Base-by-base conservation (phyloP, 2,113 vertebrate species). In the Prunella fulvescens region DNA sequence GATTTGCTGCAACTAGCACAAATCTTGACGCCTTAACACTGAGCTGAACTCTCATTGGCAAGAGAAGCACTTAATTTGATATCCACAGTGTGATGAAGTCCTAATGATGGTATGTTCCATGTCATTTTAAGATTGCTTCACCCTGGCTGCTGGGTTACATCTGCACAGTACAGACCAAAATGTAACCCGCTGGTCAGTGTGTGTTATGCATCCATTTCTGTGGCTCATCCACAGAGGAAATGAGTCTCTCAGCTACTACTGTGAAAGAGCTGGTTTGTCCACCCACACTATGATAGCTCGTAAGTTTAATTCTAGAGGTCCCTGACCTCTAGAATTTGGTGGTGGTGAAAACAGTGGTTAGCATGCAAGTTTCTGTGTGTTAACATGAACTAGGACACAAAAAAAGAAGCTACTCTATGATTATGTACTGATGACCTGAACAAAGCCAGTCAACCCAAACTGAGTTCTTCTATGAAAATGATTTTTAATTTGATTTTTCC, bases 191-290 rank as follows among this genome's bases (percentile, higher is more conserved):
- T 94, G 92, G 79, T 42, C 79, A 78, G 51, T 15, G 58, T 84
- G 76, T 73, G 71, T 82, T 82, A 70, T 37, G 50, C 54, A 73
- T 81, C 88, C 6, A 12, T 80, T 95, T 96, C 90, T 94, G 94
- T 74, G 92, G 94, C 88, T 97, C 58, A 70, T 94, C 92, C 95
- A 85, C 92, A 95, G 51, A 90, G 92, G 93, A 96, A 96, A 94
- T 93, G 79, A 93, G 74, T 58, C 56, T 95, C 85, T 82, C 71
- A 70, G 79, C 62, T 90, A 37, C 90, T 88, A 73, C 84, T 28
- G 85, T 70, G 81, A 93, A 95, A 87, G 90, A 73, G 62, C 53
- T 91, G 74, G 67, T 70, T 95, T 18, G n/a, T 80, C 57, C 66
- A 31, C 72, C 94, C 90, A 94, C 93, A 81, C 82, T 92, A 62